Percentiles rank a stretch among this genome's conserved stretches.
These are phyloP conservation scores for Cromileptes altivelis DNA, from an alignment of 2,113 vertebrate species.

Conservation along the genomic window DNA sequence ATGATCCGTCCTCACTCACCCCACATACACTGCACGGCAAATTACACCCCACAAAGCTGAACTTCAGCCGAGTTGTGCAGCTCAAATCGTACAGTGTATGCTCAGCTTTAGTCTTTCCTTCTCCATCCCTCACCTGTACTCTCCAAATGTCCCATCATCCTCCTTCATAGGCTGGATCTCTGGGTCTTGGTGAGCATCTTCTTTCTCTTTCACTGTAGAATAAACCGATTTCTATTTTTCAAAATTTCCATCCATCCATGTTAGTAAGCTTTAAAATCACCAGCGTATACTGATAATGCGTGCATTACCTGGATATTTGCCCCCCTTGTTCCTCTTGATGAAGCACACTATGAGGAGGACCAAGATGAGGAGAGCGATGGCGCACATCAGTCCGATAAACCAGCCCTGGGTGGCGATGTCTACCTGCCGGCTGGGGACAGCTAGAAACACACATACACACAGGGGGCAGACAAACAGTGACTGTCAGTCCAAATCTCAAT, in stretches of 20 bases:
- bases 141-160: constrained; percentile 97
- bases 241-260: not conserved
- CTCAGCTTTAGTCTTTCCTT: not conserved
- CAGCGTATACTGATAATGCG: rapidly evolving
- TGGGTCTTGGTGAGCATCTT: constrained; percentile 96
- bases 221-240: not conserved
- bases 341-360: constrained; percentile 98
- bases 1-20: too few species aligned
- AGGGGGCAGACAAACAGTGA: constrained; percentile 22
- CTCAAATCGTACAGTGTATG: too few species aligned
- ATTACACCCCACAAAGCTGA: too few species aligned
- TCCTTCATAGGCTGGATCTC: constrained; percentile 99
- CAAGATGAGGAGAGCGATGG: constrained; percentile 96
- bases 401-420: constrained; percentile 98
- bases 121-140: constrained; percentile 92
- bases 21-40: too few species aligned
- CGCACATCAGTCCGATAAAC: constrained; percentile 99
- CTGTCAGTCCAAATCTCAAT: not conserved
- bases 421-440: constrained; percentile 93
- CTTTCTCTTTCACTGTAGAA: constrained; percentile 97
- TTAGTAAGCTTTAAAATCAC: not conserved
- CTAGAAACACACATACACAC: constrained; percentile 74
- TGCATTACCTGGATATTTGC: constrained; percentile 95
- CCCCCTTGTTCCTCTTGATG: constrained; percentile 98
- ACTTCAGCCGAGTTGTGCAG: too few species aligned